phyloP scores from a whole-genome alignment of 2,797 vertebrate genomes.

The Apogon talboti region DNA sequence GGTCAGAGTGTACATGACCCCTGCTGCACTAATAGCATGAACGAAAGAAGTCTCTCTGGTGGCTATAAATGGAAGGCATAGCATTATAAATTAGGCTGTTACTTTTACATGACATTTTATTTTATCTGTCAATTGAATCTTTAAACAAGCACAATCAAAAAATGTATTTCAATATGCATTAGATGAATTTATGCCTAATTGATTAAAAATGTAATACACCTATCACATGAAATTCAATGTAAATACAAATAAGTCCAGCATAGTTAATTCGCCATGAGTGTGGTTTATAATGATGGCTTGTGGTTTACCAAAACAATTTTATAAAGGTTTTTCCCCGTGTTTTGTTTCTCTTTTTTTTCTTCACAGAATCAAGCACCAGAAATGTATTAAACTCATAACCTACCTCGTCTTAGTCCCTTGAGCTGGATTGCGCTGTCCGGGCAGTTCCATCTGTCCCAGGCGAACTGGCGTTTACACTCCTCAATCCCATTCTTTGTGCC shows the following conservation, averaged over 20 bases:
- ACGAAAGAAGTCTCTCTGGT: slow-evolving; percentile 95
- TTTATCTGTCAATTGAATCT: no score
- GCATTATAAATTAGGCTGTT: neutral
- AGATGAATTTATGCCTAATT: no score
- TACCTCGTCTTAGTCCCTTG: slow-evolving; percentile 90
- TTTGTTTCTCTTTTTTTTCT: neutral
- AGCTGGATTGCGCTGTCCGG: slow-evolving; percentile 91
- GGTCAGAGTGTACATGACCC: slow-evolving; percentile 94
- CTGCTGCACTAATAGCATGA: slow-evolving; percentile 95
- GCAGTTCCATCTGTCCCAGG: slow-evolving; percentile 95
- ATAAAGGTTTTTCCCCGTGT: no score
- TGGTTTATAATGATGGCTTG: no score
- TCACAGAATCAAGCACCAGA: neutral
- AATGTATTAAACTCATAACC: slow-evolving; percentile 1
- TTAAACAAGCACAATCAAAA: no score
- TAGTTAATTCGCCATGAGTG: no score
- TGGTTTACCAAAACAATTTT: no score
- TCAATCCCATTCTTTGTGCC: slow-evolving; percentile 90
- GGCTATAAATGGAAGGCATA: slow-evolving; percentile 75
- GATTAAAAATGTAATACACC: no score
- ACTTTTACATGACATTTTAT: no score
- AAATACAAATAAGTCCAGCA: no score
- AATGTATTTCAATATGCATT: no score
- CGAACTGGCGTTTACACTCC: slow-evolving; percentile 94
- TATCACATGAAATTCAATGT: no score